These are phyloP conservation scores for Epizoanthus stellaris DNA, from an alignment of 92 coral and sea anemone genomes.

Conservation along the genomic window DNA sequence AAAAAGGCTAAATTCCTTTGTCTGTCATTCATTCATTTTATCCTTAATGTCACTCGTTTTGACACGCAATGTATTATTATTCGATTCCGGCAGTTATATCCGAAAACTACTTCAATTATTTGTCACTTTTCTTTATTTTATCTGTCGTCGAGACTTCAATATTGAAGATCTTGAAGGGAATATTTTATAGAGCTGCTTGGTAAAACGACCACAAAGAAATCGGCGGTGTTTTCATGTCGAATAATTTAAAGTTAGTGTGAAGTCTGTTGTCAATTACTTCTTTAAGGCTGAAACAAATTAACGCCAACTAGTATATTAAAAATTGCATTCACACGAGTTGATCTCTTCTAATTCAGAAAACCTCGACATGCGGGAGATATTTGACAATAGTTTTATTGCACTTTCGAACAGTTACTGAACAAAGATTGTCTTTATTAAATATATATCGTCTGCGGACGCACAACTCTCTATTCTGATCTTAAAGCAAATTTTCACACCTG, in stretches of 20 bases:
- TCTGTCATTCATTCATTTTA: neutral
- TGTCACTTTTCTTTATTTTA: neutral
- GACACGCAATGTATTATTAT: constrained; percentile 13
- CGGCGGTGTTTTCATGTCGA: constrained; percentile 11
- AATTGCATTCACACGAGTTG: no score
- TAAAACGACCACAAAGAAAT: constrained; percentile 14
- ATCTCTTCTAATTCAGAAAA: no score
- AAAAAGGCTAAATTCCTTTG: constrained; percentile 29
- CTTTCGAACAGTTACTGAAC: no score
- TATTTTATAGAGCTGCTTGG: neutral
- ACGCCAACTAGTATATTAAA: neutral
- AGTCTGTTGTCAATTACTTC: constrained; percentile 5
- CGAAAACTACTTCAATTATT: neutral
- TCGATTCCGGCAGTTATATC: no score
- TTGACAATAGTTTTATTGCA: no score
- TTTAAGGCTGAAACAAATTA: neutral
- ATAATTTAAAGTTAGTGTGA: constrained; percentile 16
- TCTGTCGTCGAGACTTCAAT: neutral
- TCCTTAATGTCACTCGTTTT: neutral
- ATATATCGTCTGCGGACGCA: no score
- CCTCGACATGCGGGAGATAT: no score
- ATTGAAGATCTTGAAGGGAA: neutral
- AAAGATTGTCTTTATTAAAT: no score
- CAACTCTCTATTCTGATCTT: no score
- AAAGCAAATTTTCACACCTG: no score